Evolutionary conservation across 92 coral and sea anemone species (phyloP).

Genomic region (Heliopora coerulea): DNA sequence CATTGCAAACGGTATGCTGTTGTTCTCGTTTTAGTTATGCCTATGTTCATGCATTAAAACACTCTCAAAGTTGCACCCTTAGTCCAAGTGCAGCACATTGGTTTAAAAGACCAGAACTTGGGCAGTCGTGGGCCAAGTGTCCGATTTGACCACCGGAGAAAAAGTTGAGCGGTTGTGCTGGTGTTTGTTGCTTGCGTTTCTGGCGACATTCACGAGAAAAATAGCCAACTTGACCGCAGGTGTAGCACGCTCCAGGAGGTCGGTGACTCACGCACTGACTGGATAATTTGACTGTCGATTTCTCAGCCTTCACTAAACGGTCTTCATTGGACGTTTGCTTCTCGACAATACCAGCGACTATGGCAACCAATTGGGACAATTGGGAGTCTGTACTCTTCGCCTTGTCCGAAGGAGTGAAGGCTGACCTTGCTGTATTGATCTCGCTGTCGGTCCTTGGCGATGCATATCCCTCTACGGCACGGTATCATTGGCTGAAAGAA

Average conservation of each 20-base stretch:
- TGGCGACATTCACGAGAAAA: constrained; percentile 13
- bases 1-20: no score
- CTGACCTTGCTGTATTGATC: no score
- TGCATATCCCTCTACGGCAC: no score
- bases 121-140: constrained; percentile 20
- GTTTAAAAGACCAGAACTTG: constrained; percentile 11
- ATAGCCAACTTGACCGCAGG: background rate
- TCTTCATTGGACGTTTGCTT: background rate
- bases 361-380: background rate
- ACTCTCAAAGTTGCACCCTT: no score
- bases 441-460: no score
- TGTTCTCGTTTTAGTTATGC: no score
- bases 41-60: no score
- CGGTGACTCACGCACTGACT: background rate
- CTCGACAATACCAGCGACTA: constrained; percentile 24
- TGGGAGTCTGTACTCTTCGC: no score
- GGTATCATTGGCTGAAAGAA: no score
- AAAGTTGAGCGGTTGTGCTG: background rate
- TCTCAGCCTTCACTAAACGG: background rate
- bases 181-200: background rate
- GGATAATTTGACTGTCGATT: background rate
- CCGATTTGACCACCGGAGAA: constrained; percentile 11
- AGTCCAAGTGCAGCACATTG: no score
- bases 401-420: no score
- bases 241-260: background rate